Conservation (phyloP, 1,140 invertebrate genomes). For the Meloidogyne floridensis region DNA sequence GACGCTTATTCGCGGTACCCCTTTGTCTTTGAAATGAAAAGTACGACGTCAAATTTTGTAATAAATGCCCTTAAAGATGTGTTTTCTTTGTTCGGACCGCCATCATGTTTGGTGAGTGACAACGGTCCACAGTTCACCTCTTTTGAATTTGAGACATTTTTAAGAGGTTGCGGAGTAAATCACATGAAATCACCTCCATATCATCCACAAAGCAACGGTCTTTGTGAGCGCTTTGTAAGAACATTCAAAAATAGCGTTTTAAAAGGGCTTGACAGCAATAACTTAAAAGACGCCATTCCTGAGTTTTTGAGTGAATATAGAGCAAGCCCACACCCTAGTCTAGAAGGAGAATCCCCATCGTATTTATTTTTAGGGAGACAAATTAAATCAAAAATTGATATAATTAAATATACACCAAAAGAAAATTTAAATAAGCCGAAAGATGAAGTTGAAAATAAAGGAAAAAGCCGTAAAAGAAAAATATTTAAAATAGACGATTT, state of each 20-base stretch:
- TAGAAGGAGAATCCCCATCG: no score
- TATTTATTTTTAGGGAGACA: no score
- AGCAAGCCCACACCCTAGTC: no score
- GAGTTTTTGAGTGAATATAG: no score
- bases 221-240: no score
- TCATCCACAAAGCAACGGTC: slow-evolving; percentile 59
- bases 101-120: slow-evolving; percentile 54
- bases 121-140: slow-evolving; percentile 65
- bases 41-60: background rate
- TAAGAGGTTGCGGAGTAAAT: slow-evolving; percentile 42
- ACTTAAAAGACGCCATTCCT: no score
- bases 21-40: background rate
- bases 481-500: background rate
- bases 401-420: no score
- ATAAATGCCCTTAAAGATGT: background rate
- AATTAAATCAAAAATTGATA: background rate
- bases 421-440: background rate
- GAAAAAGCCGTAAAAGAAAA: background rate
- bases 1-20: slow-evolving; percentile 13
- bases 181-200: slow-evolving; percentile 54
- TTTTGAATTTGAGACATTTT: slow-evolving; percentile 59
- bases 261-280: no score
- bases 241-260: no score
- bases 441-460: no score
- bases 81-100: slow-evolving; percentile 12